Base-by-base conservation (phyloP, 2,797 vertebrate species). In the Lophius americanus region DNA sequence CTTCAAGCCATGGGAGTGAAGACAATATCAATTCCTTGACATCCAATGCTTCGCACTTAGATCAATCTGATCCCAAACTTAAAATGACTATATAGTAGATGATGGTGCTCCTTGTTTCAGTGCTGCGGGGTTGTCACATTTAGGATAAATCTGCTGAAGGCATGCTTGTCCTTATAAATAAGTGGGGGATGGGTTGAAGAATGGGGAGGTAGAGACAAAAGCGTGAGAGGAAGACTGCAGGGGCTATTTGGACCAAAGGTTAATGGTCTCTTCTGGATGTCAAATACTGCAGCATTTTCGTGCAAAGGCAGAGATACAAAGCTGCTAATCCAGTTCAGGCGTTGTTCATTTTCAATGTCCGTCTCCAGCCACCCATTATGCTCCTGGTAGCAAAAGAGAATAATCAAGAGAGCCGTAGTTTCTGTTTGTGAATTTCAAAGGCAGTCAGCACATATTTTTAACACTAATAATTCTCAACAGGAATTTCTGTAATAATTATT, bases 181-280 rank as follows among this genome's bases (percentile, higher is more conserved):
- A 1, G 8, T 5, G 69, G 81, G 78, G 83, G 55, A 53, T 39
- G 61, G 78, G 51, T 2, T 13, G 51, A 67, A 63, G 64, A 62
- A 46, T 39, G 7, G 53, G 7, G 54, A 46, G 49, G 38, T 38
- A 48, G 54, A 68, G 43, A 65, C n/a, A 59, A 70, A 65, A 43
- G 61, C 65, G 33, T n/a, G 39, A 2, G 36, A 54, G 62, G 44
- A 33, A 63, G 59, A 12, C 6, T 67, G 35, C 1, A 2, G 12
- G 58, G 46, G 42, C 0, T 35, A 52, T 11, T 13, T 3, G 60
- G 64, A n/a, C 7, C 48, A 83, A 67, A 78, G 71, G 65, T 75
- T 68, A 50, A 12, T 10, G 39, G 42, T 60, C 36, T 36, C n/a
- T 8, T 50, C 0, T 60, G 51, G 47, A 32, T 14, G 48, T 36